Evolutionary conservation across 2,113 vertebrate species (phyloP).

Genomic region (Colossoma macropomum): DNA sequence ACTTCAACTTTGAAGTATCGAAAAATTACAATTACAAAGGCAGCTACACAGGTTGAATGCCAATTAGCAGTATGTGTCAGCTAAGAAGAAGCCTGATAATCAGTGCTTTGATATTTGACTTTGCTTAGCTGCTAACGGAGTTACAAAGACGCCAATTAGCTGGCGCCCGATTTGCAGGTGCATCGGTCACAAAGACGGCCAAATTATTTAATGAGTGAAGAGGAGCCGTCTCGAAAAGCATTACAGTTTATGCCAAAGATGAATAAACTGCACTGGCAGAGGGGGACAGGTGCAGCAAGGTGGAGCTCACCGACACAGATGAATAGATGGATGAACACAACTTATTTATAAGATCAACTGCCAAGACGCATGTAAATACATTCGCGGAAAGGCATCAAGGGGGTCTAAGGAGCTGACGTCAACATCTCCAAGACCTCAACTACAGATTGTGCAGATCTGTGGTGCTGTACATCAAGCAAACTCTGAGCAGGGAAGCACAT

Average conservation of each 20-base stretch:
- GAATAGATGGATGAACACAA: neutral
- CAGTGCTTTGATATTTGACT: neutral
- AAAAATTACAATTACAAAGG: conserved; percentile 6
- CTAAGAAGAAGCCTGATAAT: neutral
- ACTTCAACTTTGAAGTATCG: neutral
- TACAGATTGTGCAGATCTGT: no score
- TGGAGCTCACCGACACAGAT: neutral
- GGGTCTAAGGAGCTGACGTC: no score
- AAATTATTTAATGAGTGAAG: neutral
- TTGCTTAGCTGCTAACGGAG: neutral
- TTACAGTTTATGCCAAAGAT: neutral
- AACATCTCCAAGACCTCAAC: no score
- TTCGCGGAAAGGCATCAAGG: no score
- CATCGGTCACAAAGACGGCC: neutral
- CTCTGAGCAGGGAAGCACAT: no score
- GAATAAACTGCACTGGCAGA: neutral
- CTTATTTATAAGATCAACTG: no score
- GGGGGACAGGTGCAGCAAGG: neutral
- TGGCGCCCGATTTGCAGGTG: neutral
- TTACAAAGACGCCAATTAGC: neutral
- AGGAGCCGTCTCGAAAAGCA: neutral
- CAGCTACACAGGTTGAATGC: neutral
- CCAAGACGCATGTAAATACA: no score
- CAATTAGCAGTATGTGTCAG: neutral
- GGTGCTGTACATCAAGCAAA: no score